Evolutionary conservation across 2,797 vertebrate genomes (phyloP), one percentile per base, ranked within the genome.

Genomic region (Benthosema pterotum): DNA sequence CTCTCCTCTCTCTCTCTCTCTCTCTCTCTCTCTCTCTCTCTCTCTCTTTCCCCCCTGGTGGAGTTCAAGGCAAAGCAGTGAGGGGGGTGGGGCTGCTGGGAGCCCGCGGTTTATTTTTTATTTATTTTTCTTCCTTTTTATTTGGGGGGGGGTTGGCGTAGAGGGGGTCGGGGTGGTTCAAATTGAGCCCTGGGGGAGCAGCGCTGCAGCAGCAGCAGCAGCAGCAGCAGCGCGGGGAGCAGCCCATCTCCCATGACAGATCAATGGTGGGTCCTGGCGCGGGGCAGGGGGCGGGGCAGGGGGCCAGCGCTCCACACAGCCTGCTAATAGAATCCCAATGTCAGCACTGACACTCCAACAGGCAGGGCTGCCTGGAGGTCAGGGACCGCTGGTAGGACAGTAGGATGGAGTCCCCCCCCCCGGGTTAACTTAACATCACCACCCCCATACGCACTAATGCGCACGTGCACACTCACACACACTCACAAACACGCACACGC

Each of bases 301-400:
- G 78, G 87, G 91, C 90, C 90, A 91, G 85, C 72, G 67, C 83
- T 86, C 84, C 58, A 80, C 82, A 69, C 87, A 90, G 88, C 88
- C 89, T 85, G 86, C 88, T 91, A 93, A 92, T 91, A 92, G 91
- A 91, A 89, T 92, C 86, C 91, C 91, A 91, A 92, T 91, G 91
- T 93, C 92, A 93, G 81, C 78, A 86, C 85, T 91, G 90, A 91
- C 89, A 91, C 88, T 87, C 90, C 85, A 89, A 84, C 71, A 72
- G 71, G 57, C 79, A 69, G 66, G 83, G 83, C 84, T 84, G 83
- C 79, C 2, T 82, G 57, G 83, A 80, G 87, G 89, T 87, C 79
- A 84, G 82, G 22, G 42, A 38, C 82, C 82, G 62, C 74, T 60
- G 80, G 80, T 83, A 82, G 84, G 83, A 87, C 85, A 67, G 83